Evolutionary conservation across 1,140 invertebrate genomes (phyloP).

Genomic region (Drosophila cardini): DNA sequence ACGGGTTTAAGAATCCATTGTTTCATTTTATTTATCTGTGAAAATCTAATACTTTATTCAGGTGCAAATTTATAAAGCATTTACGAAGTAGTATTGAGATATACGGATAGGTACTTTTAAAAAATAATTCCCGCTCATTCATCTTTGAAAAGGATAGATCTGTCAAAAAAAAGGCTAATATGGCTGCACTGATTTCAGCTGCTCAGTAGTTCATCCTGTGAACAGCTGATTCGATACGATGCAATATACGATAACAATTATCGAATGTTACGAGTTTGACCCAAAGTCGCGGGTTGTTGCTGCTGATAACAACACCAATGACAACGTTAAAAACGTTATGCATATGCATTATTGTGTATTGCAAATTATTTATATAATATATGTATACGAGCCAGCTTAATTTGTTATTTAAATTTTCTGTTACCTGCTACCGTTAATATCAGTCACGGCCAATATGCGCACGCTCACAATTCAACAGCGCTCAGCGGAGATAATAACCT

Average conservation of each 20-base stretch:
- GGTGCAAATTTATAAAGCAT: too few relatives aligned
- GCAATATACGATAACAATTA: slow-evolving; percentile 32
- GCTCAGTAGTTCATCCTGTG: slow-evolving; percentile 22
- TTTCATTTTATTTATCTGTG: too few relatives aligned
- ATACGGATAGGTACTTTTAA: too few relatives aligned
- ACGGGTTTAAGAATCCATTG: too few relatives aligned
- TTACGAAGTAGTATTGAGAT: too few relatives aligned
- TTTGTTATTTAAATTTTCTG: slow-evolving; percentile 37
- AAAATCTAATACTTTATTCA: too few relatives aligned
- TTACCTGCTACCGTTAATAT: slow-evolving; percentile 46
- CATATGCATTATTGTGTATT: slow-evolving; percentile 6
- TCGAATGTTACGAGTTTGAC: slow-evolving; percentile 22
- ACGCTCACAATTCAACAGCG: slow-evolving; percentile 24
- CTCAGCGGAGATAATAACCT: slow-evolving; percentile 15
- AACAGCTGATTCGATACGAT: slow-evolving; percentile 29
- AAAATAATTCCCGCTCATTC: too few relatives aligned
- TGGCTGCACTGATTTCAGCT: too few relatives aligned
- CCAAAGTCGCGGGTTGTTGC: not conserved
- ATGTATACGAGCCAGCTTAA: slow-evolving; percentile 25
- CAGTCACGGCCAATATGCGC: slow-evolving; percentile 46
- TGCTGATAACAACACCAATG: slow-evolving; percentile 19
- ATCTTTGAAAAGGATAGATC: too few relatives aligned
- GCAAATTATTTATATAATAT: slow-evolving; percentile 40
- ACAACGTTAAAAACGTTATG: not conserved
- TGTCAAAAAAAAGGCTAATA: too few relatives aligned